Evolutionary conservation across 2,113 vertebrate species (phyloP).

Genomic region (Boleophthalmus pectinirostris): DNA sequence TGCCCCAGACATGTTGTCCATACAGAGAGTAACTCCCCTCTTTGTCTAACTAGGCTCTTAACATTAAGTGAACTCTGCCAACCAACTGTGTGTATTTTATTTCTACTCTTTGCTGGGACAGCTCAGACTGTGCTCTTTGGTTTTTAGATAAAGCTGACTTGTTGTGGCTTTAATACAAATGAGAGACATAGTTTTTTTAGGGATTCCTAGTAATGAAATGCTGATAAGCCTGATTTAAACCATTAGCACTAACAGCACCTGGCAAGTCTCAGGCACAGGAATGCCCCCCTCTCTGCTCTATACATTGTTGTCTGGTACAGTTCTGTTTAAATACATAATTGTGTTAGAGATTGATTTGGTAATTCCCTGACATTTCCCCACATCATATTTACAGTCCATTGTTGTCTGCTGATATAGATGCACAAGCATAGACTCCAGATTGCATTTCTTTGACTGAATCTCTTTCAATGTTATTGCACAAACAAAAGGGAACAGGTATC

Average conservation of each 20-base stretch:
- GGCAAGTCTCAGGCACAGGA: conserved; percentile 15
- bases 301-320: conserved; percentile 5
- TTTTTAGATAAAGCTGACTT: conserved; percentile 32
- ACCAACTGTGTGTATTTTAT: conserved; percentile 39
- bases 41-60: conserved; percentile 15
- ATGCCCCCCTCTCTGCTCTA: conserved; percentile 2
- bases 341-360: conserved; percentile 1
- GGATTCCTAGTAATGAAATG: conserved; percentile 40
- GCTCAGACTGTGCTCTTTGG: conserved; percentile 28
- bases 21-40: conserved; percentile 17
- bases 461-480: no score
- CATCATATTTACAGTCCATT: conserved; percentile 6
- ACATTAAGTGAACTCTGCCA: conserved; percentile 27
- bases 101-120: conserved; percentile 34
- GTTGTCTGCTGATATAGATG: background rate
- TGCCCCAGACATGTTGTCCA: conserved; percentile 14
- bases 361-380: conserved; percentile 8
- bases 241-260: conserved; percentile 3
- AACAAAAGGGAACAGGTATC: no score
- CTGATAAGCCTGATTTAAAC: conserved; percentile 14
- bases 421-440: background rate
- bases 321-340: conserved; percentile 3
- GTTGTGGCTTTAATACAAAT: conserved; percentile 22
- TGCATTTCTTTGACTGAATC: background rate
- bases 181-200: conserved; percentile 33